Base-by-base conservation (phyloP, 2,888 invertebrate genomes). In the Scaptomyza polygonia region DNA sequence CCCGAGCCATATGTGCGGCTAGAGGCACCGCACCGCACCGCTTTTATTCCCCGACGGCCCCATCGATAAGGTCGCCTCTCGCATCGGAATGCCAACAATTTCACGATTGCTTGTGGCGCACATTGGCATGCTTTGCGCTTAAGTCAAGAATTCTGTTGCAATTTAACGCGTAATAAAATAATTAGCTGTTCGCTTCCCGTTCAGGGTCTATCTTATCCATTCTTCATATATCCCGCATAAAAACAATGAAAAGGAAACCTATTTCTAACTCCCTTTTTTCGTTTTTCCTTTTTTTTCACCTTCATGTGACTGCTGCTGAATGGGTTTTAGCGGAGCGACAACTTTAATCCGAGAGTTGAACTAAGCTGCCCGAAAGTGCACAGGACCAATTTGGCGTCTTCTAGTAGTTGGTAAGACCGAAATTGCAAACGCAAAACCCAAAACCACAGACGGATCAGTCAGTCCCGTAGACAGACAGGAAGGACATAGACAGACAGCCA, bases 141-240 rank as follows among this genome's bases (percentile, higher is more conserved):
- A 78, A 65, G 67, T 65, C 66, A 80, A 83, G 84, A 83, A 83
- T 88, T 83, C 77, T 80, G 84, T 83, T 86, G 88, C 86, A 88
- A 88, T 84, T 88, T 86, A 84, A 84, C 81, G 88, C 86, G 78
- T 86, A 88, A 84, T 84, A 84, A 84, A 84, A 88, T 84, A 86
- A 84, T 84, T 84, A 88, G 88, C 86, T 79, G 69, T 52, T 62
- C 39, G 73, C 57, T 53, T 49, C 27, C 43, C 51, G 63, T 55
- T 55, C 45, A 25, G 44, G 30, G 34, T 39, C 63, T 39, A n/a
- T n/a, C 62, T 36, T 32, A 51, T 55, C 27, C 36, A 57, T 45
- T 32, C 18, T 30, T 42, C 29, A 44, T 30, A 39, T 48, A 14
- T n/a, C 36, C 25, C 36, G 18, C 18, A 18, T 3, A 48, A n/a